Evolutionary conservation across 1,140 invertebrate genomes (phyloP).

Genomic region (Papilio dardanus): DNA sequence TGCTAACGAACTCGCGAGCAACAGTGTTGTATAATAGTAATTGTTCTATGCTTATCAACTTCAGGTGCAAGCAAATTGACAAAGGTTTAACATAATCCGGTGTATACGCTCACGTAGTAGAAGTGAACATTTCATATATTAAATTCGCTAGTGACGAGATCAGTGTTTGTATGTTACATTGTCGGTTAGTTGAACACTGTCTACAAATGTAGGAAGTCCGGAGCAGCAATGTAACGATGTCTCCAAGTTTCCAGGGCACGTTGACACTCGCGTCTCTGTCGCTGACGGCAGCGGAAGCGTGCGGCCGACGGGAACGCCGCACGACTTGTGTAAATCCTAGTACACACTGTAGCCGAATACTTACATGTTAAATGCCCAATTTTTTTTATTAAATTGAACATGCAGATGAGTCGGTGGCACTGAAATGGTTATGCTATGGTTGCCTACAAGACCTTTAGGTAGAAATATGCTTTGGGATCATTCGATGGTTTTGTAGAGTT

Average conservation of each 20-base stretch:
- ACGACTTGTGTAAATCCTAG: neutral
- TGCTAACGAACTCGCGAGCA: no score
- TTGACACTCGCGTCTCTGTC: slow-evolving; percentile 46
- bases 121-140: neutral
- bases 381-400: no score
- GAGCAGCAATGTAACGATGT: slow-evolving; percentile 9
- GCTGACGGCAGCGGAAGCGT: slow-evolving; percentile 50
- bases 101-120: no score
- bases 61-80: no score
- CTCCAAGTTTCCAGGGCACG: slow-evolving; percentile 15
- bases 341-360: neutral
- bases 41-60: no score
- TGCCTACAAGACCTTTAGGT: no score
- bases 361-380: neutral
- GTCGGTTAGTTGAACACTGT: slow-evolving; percentile 14
- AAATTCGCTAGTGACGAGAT: neutral
- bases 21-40: no score
- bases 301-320: slow-evolving; percentile 41
- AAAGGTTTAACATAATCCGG: no score
- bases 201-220: slow-evolving; percentile 37
- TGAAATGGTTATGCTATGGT: no score
- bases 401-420: no score
- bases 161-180: neutral
- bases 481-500: no score
- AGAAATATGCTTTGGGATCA: no score